Conservation (phyloP, 2,888 invertebrate genomes). For the Girardia tigrina region DNA sequence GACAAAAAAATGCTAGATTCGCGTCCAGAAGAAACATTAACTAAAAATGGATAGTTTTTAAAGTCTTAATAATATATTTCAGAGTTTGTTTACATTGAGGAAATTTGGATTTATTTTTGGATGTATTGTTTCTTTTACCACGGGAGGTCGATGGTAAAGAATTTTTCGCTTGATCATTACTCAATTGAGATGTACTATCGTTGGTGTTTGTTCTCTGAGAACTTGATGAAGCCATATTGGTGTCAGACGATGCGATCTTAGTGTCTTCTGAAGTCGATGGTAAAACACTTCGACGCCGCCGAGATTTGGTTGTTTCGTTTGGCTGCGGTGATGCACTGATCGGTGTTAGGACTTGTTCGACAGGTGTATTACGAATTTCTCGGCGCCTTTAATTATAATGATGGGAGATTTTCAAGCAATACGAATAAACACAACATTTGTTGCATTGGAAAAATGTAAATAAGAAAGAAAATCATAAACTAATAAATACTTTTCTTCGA, state of each 20-base stretch:
- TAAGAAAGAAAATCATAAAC: too few species aligned
- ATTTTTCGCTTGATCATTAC: neutral
- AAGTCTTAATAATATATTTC: too few species aligned
- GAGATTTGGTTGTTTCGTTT: neutral
- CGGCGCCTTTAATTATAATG: slow-evolving; percentile 7
- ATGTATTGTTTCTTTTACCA: slow-evolving; percentile 6
- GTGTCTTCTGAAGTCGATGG: neutral
- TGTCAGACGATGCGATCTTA: neutral
- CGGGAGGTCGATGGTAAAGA: neutral
- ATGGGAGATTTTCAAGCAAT: too few species aligned
- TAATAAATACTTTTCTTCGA: too few species aligned
- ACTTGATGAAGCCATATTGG: slow-evolving; percentile 2
- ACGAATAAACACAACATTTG: too few species aligned
- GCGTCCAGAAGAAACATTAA: neutral
- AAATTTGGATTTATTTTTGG: neutral
- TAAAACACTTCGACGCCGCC: slow-evolving; percentile 13
- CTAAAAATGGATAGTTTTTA: neutral
- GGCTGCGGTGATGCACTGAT: neutral
- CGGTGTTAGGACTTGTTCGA: neutral
- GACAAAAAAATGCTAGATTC: neutral
- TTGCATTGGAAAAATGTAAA: too few species aligned
- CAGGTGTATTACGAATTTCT: slow-evolving; percentile 20
- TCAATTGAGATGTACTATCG: slow-evolving; percentile 3
- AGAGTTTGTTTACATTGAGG: neutral
- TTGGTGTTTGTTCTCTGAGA: slow-evolving; percentile 2